Evolutionary conservation across 1,140 invertebrate species (phyloP), one percentile per base, ranked within the genome.

Genomic region (Ostrea edulis): DNA sequence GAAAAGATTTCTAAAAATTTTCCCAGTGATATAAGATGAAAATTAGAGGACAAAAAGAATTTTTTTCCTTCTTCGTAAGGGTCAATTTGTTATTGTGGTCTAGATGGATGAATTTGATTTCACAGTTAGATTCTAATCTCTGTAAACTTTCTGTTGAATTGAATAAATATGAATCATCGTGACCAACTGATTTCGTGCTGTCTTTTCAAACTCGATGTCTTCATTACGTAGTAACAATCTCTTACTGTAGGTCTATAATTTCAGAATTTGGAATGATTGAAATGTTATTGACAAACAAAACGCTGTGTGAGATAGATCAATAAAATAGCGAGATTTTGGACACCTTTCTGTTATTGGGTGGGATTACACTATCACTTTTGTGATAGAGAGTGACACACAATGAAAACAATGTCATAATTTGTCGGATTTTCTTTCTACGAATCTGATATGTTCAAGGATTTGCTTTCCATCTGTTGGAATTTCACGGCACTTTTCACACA

Each of bases 331-430:
- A 52, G 82, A 83, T 83, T 53, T 22, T 9, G 25, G 82, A 52
- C 51, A 53, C 82, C 44, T 83, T 77, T 77, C 25, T 17, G 68
- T 44, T 8, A 54, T 54, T n/a, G 22, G 17, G 51, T 52, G 9
- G 82, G 82, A 83, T 83, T 83, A 83, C 7, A 83, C 82, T 83
- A 83, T 83, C 82, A 83, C 82, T 83, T 83, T 83, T 22, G 20
- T 53, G 82, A 53, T 83, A 83, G 53, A 83, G 22, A 53, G n/a
- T 83, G 82, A 53, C 82, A 52, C 4, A 20, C 22, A 22, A 17
- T 35, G 22, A 83, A 77, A 77, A 77, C 68, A 77, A 77, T 77
- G 68, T 77, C 68, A 77, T 77, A 44, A 77, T 77, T 77, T 25
- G 68, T 22, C 68, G 29, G 68, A 35, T 77, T 77, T 77, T 29